Evolutionary conservation across 2,888 invertebrate species (phyloP), one percentile per base, ranked within the genome.

Genomic region (Dermolepida albohirtum): DNA sequence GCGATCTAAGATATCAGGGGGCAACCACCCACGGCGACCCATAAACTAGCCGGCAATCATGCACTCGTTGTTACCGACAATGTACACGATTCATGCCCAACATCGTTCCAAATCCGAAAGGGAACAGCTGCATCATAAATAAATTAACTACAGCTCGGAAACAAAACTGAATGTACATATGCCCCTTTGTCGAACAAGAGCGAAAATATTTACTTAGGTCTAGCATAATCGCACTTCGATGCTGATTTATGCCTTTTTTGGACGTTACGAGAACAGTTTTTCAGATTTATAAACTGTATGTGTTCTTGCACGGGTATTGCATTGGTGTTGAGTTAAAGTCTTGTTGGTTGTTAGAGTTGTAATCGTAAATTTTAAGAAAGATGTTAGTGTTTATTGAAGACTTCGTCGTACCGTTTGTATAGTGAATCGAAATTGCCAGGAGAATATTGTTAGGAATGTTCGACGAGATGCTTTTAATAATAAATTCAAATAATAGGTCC

Each of bases 1-100:
- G 69, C 68, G 68, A 71, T 66, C 67, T 54, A 67, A 69, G 66
- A 55, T 51, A 72, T 72, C 73, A 67, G 71, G 66, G 72, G 71
- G 70, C 57, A 72, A 72, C 76, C 76, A 76, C 76, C 76, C 76
- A 76, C 76, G 64, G 74, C 72, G 76, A 64, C 64, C 71, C 75
- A 76, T 76, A 76, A 75, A 76, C 73, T 69, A 76, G 71, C 72
- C 75, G 74, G 74, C 73, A 76, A 76, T 76, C 76, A 75, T 75
- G 74, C 72, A 72, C 70, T 72, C 70, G 73, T 74, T 75, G 75
- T 76, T 76, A 75, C 75, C 70, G 70, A 71, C 71, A 72, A 65
- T 72, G 70, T 72, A 76, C 75, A 74, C 74, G 75, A 75, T 71
- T 71, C 74, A 71, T 75, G 73, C 74, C 72, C 63, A 67, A 76